Base-by-base conservation (phyloP, 2,888 invertebrate species). In the Lepidocyrtoides sp. region DNA sequence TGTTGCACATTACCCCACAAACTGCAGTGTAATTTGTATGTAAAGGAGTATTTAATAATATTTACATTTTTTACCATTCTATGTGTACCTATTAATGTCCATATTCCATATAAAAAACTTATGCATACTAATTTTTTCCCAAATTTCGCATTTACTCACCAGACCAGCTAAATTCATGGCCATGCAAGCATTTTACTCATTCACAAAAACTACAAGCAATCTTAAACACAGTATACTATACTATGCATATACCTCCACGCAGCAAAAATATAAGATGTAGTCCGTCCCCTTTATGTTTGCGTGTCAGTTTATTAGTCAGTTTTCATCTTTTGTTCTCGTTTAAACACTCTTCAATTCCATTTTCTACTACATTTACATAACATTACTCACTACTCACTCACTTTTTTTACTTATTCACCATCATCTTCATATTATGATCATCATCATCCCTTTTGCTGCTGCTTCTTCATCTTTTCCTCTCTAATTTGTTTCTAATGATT, bases 401-500 rank as follows among this genome's bases (percentile, higher is more conserved):
- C n/a, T n/a, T n/a, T n/a, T n/a, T n/a, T n/a, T n/a, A n/a, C n/a
- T n/a, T n/a, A n/a, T n/a, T n/a, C n/a, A n/a, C n/a, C n/a, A n/a
- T n/a, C n/a, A n/a, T n/a, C n/a, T n/a, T n/a, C n/a, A n/a, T 23
- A 14, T 23, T 14, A 48, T 26, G 26, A 72, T 29, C 36, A 36
- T 12, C 48, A 23, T 75, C 26, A 20, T 57, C 54, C 51, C 36
- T 75, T 32, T 66, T 72, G 72, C 51, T 79, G 32, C 51, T 54
- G 14, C 79, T 54, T 17, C 51, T 36, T 82, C 10, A 1, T 57
- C 14, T 57, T 57, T 75, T 32, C 44, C 4, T n/a, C 87, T 79
- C 79, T 87, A 87, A 87, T 87, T 87, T 87, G 79, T 87, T 79
- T 41, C 51, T 44, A 36, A 87, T 88, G 88, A 88, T 88, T 88